Evolutionary conservation across 2,113 vertebrate species (phyloP).

Genomic region (Garra rufa): DNA sequence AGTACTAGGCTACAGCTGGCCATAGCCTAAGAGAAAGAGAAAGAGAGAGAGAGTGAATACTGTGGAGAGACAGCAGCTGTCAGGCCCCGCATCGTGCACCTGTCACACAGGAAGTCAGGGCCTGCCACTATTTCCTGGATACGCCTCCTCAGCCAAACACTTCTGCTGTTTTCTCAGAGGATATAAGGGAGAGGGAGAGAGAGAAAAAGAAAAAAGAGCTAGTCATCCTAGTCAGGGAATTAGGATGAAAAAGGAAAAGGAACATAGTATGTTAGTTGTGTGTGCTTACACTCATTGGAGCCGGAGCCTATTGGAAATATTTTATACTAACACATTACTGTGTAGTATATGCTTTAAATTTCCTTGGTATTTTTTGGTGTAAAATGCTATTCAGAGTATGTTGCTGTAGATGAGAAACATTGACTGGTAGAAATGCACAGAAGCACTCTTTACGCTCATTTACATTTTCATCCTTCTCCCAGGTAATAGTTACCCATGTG

Average conservation of each 20-base stretch:
- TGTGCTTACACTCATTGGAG: no score
- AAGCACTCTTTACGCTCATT: neutral
- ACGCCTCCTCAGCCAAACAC: slow-evolving; percentile 75
- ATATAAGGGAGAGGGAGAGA: slow-evolving; percentile 39
- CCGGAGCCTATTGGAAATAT: no score
- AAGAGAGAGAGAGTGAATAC: slow-evolving; percentile 25
- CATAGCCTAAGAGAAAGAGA: slow-evolving; percentile 31
- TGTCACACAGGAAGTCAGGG: slow-evolving; percentile 81
- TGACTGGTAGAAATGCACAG: neutral
- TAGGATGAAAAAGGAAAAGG: slow-evolving; percentile 34
- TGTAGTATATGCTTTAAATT: neutral
- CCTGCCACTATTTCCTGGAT: slow-evolving; percentile 79
- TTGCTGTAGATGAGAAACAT: neutral
- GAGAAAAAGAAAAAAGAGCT: slow-evolving; percentile 19
- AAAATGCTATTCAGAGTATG: neutral
- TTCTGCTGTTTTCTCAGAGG: slow-evolving; percentile 62
- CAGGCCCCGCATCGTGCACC: slow-evolving; percentile 76
- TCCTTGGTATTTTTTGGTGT: neutral
- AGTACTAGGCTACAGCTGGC: slow-evolving; percentile 75
- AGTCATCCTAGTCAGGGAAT: slow-evolving; percentile 39
- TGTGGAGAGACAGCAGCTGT: slow-evolving; percentile 74
- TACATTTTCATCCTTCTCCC: slow-evolving; percentile 1
- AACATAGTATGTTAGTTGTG: neutral
- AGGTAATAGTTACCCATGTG: slow-evolving; percentile 29
- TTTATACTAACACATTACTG: neutral